Conservation (phyloP, 2,888 invertebrate species). For the Pseudoips prasinana region DNA sequence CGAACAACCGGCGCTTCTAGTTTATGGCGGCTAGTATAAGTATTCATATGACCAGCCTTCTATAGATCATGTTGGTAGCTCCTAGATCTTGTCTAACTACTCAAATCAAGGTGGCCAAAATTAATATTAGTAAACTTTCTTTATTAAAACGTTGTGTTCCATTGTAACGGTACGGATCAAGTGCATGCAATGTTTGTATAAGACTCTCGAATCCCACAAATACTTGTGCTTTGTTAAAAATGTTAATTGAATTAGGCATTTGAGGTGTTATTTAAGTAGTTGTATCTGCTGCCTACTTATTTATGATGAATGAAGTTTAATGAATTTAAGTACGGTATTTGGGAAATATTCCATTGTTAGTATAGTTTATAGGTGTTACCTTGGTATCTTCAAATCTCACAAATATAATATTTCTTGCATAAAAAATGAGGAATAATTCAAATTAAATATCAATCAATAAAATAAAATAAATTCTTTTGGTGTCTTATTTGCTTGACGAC, state of each 20-base stretch:
- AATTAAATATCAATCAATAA: neutral
- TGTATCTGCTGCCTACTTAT: constrained; percentile 36
- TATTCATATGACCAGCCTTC: too few species aligned
- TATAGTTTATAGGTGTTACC: too few species aligned
- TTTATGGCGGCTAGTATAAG: constrained; percentile 47
- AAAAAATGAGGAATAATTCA: neutral
- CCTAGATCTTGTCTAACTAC: too few species aligned
- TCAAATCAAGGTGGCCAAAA: too few species aligned
- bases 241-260: constrained; percentile 56
- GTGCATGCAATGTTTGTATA: constrained; percentile 55
- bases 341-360: neutral
- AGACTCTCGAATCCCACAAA: constrained; percentile 33
- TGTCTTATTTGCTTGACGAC: too few species aligned
- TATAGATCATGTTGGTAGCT: too few species aligned
- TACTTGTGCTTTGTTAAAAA: constrained; percentile 50
- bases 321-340: neutral
- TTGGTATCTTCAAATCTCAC: neutral
- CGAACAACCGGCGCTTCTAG: constrained; percentile 37
- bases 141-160: constrained; percentile 1
- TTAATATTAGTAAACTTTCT: neutral
- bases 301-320: constrained; percentile 1
- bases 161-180: constrained; percentile 63
- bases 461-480: neutral
- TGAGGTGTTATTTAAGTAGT: constrained; percentile 33
- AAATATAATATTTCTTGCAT: neutral